These are phyloP conservation scores for Oreochromis niloticus DNA, from an alignment of 2,113 vertebrate genomes.

Conservation along the genomic window DNA sequence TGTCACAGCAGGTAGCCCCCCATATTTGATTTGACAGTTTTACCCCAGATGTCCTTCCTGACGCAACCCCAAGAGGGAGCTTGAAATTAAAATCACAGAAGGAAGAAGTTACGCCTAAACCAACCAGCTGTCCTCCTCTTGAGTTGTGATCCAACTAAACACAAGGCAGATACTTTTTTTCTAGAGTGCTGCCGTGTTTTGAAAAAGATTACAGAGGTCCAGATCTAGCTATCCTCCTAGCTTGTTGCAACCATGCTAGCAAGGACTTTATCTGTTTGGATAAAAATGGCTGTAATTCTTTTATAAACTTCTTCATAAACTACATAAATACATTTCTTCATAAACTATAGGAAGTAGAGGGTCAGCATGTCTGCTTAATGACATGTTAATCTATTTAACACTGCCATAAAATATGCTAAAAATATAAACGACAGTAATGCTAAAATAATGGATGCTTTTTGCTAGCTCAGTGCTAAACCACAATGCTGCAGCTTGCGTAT, in stretches of 20 bases:
- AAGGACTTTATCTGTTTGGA: neutral
- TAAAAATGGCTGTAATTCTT: neutral
- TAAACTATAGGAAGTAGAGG: neutral
- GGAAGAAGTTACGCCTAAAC: neutral
- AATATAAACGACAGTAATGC: neutral
- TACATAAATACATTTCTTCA: neutral
- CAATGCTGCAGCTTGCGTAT: neutral
- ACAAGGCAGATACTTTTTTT: neutral
- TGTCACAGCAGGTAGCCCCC: neutral
- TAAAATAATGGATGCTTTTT: neutral
- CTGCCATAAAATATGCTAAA: neutral
- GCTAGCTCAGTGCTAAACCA: neutral
- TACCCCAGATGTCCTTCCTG: neutral
- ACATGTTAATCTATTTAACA: neutral
- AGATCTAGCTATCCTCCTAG: neutral
- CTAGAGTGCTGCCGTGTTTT: neutral
- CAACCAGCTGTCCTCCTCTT: neutral
- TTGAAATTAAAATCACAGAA: neutral
- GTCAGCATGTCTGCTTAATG: neutral
- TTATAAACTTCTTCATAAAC: neutral
- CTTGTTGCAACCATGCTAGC: neutral
- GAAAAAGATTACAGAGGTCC: neutral
- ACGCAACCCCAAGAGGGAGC: neutral
- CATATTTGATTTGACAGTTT: neutral
- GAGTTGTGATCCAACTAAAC: neutral